Evolutionary conservation across 2,113 vertebrate species (phyloP).

Genomic region (Peucedramus taeniatus): DNA sequence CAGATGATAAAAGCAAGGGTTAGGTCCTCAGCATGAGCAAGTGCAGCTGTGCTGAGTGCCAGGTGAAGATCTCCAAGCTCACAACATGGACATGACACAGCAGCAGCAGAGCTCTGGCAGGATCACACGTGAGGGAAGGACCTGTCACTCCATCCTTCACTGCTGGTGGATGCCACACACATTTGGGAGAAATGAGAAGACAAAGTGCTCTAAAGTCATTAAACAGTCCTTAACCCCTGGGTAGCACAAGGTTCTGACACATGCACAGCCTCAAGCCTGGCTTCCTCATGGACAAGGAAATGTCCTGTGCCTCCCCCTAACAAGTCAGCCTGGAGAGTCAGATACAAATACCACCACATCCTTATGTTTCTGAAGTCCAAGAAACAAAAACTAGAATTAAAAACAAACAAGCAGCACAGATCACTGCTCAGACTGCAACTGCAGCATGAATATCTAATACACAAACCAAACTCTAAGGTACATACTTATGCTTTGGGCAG

Average conservation of each 20-base stretch:
- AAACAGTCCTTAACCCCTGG: neutral
- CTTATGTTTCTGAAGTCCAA: neutral
- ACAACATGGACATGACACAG: neutral
- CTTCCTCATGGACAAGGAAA: neutral
- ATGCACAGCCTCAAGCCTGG: neutral
- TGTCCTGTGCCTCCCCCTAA: neutral
- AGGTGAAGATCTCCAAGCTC: neutral
- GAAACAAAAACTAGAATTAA: neutral
- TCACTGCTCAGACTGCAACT: neutral
- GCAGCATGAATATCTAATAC: neutral
- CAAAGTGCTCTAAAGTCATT: neutral
- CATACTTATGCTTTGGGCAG: neutral
- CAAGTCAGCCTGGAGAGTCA: neutral
- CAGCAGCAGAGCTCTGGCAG: neutral
- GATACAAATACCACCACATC: neutral
- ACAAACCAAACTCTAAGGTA: neutral
- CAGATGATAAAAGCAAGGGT: neutral
- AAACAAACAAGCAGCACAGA: neutral
- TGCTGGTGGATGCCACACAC: neutral
- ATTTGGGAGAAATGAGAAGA: neutral
- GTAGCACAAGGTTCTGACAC: neutral
- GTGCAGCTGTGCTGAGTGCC: neutral
- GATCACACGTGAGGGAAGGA: neutral
- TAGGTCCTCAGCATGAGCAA: neutral
- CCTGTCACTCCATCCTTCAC: neutral